Evolutionary conservation across 1,140 invertebrate genomes (phyloP), one percentile per base, ranked within the genome.

Genomic region (Caenorhabditis remanei): DNA sequence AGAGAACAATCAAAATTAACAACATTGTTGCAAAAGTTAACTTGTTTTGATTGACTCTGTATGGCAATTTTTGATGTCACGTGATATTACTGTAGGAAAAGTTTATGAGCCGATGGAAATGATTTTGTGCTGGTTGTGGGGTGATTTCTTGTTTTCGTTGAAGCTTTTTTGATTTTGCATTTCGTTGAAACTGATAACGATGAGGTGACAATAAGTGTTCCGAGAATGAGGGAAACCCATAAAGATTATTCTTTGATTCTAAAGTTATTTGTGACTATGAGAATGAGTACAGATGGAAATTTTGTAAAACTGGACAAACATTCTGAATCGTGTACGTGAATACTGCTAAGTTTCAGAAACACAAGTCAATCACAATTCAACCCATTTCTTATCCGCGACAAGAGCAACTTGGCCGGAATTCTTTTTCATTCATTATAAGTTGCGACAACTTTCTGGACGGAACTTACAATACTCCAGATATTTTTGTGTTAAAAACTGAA

Each of bases 171-270:
- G 41, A 13, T 21, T 43, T 32, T 32, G 21, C 13, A 16, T 61
- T 61, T 61, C 56, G 56, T n/a, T 61, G 56, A 61, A 61, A 24
- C 65, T 71, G 65, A 71, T 71, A 71, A 71, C 41, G 46, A 71
- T 43, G 14, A 71, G 41, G 40, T 46, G 65, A n/a, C 40, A 71
- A 46, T 43, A 43, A 71, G 65, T 71, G 65, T 71, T 71, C 65
- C 61, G 24, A 63, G 24, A 63, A 58, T 32, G 65, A 19, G 40
- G 65, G 8, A 71, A 71, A 71, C 65, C 40, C 5, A 65, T 4
- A 19, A 13, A 43, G 41, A 71, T 19, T 63, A 40, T 8, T 63
- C 65, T 19, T 46, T 71, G 65, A 71, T 71, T 32, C 50, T 16
- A 53, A 9, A 53, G 16, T 11, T 63, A 2, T 32, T 40, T 14